These are phyloP conservation scores for Tachina grossa DNA, from an alignment of 2,888 invertebrate genomes.

Conservation along the genomic window DNA sequence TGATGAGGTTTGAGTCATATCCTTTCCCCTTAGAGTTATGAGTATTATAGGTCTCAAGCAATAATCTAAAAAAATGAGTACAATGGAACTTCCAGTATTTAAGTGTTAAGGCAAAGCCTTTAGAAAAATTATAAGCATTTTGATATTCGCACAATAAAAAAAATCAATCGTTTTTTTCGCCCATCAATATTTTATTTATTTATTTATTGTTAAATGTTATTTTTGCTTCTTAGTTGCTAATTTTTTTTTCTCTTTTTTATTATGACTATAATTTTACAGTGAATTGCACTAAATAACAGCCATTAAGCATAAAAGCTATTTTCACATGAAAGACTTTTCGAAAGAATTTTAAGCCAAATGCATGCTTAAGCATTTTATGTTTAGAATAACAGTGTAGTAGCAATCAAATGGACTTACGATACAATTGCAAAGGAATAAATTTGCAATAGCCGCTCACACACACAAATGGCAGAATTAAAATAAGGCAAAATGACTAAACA, in stretches of 20 bases:
- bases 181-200: too few species aligned
- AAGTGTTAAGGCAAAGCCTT: too few species aligned
- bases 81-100: too few species aligned
- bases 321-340: constrained; percentile 65
- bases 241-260: constrained; percentile 45
- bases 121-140: too few species aligned
- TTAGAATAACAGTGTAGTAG: constrained; percentile 60
- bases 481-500: constrained; percentile 23
- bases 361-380: constrained; percentile 68
- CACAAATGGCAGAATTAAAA: neutral
- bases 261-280: constrained; percentile 68
- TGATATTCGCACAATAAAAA: too few species aligned
- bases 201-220: neutral
- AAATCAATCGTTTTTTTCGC: too few species aligned
- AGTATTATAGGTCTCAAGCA: too few species aligned
- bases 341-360: constrained; percentile 70
- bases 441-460: neutral
- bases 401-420: constrained; percentile 64
- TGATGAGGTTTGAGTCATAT: too few species aligned
- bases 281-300: constrained; percentile 70
- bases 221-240: constrained; percentile 27
- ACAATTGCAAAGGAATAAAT: constrained; percentile 30
- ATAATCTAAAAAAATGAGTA: too few species aligned
- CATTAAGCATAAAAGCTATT: constrained; percentile 70
- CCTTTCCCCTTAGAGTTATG: too few species aligned